A percentile compares a stretch with the other conserved stretches of the same genome.
Conservation (phyloP, 1,140 invertebrate genomes). For the Zaprionus kolodkinae region DNA sequence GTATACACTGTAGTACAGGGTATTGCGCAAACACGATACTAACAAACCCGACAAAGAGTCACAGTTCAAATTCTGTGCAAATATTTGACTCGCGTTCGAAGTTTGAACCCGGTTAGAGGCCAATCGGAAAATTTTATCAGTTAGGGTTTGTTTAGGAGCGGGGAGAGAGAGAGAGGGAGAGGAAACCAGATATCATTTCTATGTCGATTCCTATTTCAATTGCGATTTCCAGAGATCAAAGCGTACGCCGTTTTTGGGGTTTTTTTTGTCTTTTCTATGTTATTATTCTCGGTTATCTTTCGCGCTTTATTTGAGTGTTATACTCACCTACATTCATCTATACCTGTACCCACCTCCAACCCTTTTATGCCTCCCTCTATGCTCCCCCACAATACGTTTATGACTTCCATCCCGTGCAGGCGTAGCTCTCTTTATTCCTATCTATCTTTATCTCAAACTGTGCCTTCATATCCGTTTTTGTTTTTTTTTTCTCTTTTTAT, state of each 20-base stretch:
- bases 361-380: constrained; percentile 22
- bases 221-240: constrained; percentile 24
- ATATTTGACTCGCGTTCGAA: constrained; percentile 49
- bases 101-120: constrained; percentile 23
- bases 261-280: neutral
- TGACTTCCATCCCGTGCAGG: constrained; percentile 62
- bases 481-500: constrained; percentile 12
- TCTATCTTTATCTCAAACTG: constrained; percentile 28
- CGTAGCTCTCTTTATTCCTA: constrained; percentile 57
- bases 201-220: neutral
- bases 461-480: constrained; percentile 77
- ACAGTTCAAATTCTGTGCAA: constrained; percentile 48
- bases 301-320: constrained; percentile 34
- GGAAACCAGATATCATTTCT: neutral
- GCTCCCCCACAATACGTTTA: constrained; percentile 47
- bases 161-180: neutral
- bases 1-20: constrained; percentile 1
- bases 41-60: constrained; percentile 12
- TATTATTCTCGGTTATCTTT: constrained; percentile 26
- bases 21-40: constrained; percentile 57
- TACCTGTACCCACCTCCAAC: constrained; percentile 1
- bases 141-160: constrained; percentile 24
- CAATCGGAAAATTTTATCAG: constrained; percentile 55
- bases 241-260: neutral
- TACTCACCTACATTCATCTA: constrained; percentile 32